Evolutionary conservation across 2,888 invertebrate genomes (phyloP).

Genomic region (Hemaris fuciformis): DNA sequence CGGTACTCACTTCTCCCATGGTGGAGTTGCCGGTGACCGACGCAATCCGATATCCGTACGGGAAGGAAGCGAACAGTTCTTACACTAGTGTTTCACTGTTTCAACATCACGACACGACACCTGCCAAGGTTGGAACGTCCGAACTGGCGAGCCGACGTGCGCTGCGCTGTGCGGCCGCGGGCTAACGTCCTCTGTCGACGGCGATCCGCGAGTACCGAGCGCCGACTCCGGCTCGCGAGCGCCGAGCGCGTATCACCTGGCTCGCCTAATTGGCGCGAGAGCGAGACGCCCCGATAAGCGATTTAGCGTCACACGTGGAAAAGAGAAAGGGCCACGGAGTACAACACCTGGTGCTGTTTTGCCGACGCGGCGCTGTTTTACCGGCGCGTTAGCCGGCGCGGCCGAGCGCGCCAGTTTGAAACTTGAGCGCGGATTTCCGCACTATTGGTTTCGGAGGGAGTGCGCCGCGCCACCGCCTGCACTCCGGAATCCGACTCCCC

Average conservation of each 20-base stretch:
- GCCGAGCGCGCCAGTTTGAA: conserved; percentile 48
- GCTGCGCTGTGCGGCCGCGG: conserved; percentile 60
- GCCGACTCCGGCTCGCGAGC: conserved; percentile 20
- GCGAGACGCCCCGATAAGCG: conserved; percentile 46
- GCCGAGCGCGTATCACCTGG: conserved; percentile 50
- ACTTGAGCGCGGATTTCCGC: conserved; percentile 69
- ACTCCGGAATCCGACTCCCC: conserved; percentile 26
- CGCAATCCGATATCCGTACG: conserved; percentile 44
- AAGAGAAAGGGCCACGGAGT: conserved; percentile 57
- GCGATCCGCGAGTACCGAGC: conserved; percentile 31
- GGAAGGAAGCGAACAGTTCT: conserved; percentile 41
- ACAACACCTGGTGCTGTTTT: conserved; percentile 63
- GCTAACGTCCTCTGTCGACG: conserved; percentile 61
- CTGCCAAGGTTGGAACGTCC: conserved; percentile 50
- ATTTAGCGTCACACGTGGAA: conserved; percentile 48
- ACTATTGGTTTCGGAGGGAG: conserved; percentile 53
- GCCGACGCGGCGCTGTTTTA: conserved; percentile 49
- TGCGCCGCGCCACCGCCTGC: conserved; percentile 17
- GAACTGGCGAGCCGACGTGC: conserved; percentile 45
- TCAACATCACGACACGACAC: conserved; percentile 67
- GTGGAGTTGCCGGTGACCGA: conserved; percentile 41
- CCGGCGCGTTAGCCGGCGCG: conserved; percentile 17
- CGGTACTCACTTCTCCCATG: conserved; percentile 76
- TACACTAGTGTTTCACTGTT: conserved; percentile 63
- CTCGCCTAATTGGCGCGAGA: conserved; percentile 57